Conservation (phyloP, 2,888 invertebrate genomes). For the Apotomis betuletana region DNA sequence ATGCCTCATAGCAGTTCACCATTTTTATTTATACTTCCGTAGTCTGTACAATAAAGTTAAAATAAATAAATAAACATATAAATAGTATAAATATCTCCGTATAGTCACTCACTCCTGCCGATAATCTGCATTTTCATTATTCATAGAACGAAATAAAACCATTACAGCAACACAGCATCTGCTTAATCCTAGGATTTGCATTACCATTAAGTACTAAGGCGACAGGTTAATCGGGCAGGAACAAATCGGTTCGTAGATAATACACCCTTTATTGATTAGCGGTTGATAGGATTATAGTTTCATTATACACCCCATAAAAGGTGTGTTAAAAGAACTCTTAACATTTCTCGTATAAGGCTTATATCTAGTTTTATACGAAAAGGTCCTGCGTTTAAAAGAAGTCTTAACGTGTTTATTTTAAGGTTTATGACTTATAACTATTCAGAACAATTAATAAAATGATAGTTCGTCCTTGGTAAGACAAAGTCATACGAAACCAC, state of each 20-base stretch:
- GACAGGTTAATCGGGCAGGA: conserved; percentile 36
- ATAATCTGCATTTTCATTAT: neutral
- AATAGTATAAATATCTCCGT: too few relatives aligned
- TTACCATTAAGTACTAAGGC: conserved; percentile 3
- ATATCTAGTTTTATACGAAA: neutral
- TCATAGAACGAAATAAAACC: neutral
- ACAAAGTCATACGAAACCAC: neutral
- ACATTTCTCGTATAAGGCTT: neutral
- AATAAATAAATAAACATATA: too few relatives aligned
- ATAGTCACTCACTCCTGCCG: too few relatives aligned
- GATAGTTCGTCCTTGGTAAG: conserved; percentile 5
- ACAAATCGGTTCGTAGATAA: conserved; percentile 28
- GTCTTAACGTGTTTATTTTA: neutral
- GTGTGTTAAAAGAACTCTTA: conserved; percentile 1
- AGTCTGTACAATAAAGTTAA: too few relatives aligned
- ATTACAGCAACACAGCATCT: conserved; percentile 8
- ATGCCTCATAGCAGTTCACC: too few relatives aligned
- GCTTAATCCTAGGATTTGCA: conserved; percentile 2
- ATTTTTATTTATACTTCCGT: too few relatives aligned
- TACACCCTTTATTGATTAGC: conserved; percentile 22
- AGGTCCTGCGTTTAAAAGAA: neutral
- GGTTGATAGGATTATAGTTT: conserved; percentile 34
- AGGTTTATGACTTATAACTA: neutral
- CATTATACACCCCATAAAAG: conserved; percentile 11
- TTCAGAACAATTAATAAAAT: conserved; percentile 1